A percentile compares a stretch with the other conserved stretches of the same genome.
These are phyloP conservation scores for Clarias pachynema DNA, from an alignment of 2,797 vertebrate genomes.

Conservation along the genomic window DNA sequence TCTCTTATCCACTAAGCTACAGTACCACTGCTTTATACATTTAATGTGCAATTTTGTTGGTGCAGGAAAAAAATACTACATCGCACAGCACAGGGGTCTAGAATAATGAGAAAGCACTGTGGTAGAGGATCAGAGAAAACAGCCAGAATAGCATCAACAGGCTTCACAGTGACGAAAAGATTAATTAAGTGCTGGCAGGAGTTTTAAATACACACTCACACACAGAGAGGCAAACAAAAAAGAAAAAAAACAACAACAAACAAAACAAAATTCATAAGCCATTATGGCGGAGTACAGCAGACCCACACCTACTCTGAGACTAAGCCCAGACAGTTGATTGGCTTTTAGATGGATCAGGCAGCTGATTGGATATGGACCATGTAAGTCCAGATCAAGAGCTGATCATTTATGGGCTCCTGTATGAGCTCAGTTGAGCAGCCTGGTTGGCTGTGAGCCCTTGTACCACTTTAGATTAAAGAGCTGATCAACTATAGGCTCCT, in stretches of 20 bases:
- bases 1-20: not conserved
- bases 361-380: constrained; percentile 3
- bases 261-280: not conserved
- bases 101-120: constrained; percentile 13
- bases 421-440: not conserved
- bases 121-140: constrained; percentile 15
- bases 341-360: not conserved
- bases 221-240: not conserved
- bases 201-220: not conserved
- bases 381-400: constrained; percentile 11
- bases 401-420: constrained; percentile 18
- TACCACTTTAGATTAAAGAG: not conserved
- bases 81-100: not conserved
- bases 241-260: not conserved
- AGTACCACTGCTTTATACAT: not conserved
- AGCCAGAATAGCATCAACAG: constrained; percentile 22
- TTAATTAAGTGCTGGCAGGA: constrained; percentile 19
- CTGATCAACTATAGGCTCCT: not conserved
- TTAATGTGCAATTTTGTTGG: not conserved
- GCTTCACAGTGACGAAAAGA: constrained; percentile 24
- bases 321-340: constrained; percentile 4
- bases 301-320: not conserved
- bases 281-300: not conserved
- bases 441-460: not conserved
- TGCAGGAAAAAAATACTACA: constrained; percentile 6